Evolutionary conservation across 2,113 vertebrate species (phyloP), one percentile per base, ranked within the genome.

Genomic region (Zosterops japonicus): DNA sequence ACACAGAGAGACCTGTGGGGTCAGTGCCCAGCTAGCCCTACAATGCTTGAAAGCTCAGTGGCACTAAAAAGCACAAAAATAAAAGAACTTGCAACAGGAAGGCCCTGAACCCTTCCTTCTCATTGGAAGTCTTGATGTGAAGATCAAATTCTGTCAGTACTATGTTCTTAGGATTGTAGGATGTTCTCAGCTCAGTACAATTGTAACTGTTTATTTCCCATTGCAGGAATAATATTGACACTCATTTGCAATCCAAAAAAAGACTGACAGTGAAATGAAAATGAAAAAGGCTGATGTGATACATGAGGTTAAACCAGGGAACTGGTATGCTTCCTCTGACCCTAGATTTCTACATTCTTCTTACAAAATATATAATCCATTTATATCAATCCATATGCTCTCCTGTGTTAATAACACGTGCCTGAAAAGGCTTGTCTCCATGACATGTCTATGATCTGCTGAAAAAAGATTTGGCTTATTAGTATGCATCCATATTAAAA

Each of bases 81-180:
- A 31, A 55, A 76, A 67, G 12, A 49, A 35, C 6, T 35, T 57
- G 39, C 9, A 41, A 17, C 31, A 55, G 57, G 22, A 61, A 44
- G 31, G 15, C 18, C 36, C 50, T n/a, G 61, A 52, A 33, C 9
- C 9, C 5, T 49, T n/a, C 33, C 11, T 63, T 69, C 44, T 59
- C 35, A 9, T 1, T 31, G 61, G 42, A 56, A 84, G 80, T 71
- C 23, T 23, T 39, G 33, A 36, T 41, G 49, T 29, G 41, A 44
- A 33, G 28, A 29, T 46, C 35, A 39, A 0, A 1, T 5, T 14
- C 9, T 28, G 31, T 65, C 35, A 42, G 6, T 65, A 23, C 23
- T 33, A 13, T 1, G 0, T 67, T 50, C 29, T 60, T 20, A 50
- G 25, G 13, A 33, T 11, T 28, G 35, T 49, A 31, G 31, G 29